Conservation (phyloP, 37 sponge, comb jelly and placozoan species). For the Chondrilla cf. caribensis region DNA sequence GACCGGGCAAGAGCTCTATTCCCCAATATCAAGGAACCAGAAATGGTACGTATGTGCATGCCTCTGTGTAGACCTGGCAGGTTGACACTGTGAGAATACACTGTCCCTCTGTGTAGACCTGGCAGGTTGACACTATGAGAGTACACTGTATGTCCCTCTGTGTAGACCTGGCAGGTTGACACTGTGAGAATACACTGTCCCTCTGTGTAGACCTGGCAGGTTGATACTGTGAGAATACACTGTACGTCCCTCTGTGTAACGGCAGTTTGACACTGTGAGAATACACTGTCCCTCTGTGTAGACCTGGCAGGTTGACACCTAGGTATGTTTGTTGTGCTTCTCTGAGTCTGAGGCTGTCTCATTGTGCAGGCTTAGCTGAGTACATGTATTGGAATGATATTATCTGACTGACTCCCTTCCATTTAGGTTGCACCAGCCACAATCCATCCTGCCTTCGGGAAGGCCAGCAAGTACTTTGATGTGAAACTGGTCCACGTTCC, state of each 20-base stretch:
- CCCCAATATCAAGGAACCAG: slow-evolving; percentile 76
- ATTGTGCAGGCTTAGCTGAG: neutral
- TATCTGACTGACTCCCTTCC: neutral
- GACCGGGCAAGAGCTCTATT: slow-evolving; percentile 69
- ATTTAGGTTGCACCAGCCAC: slow-evolving; percentile 75
- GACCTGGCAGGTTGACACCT: slow-evolving; percentile 22
- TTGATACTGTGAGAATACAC: no score
- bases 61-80: no score
- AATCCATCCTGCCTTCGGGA: slow-evolving; percentile 86
- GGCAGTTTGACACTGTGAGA: no score
- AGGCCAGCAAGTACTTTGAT: slow-evolving; percentile 84
- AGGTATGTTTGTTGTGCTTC: neutral
- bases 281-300: no score
- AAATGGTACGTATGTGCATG: slow-evolving; percentile 43
- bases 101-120: no score
- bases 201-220: no score
- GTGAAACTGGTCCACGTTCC: slow-evolving; percentile 60
- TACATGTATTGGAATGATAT: neutral
- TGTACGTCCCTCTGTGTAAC: no score
- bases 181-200: no score
- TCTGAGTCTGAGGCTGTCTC: neutral
- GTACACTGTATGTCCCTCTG: no score
- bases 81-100: no score
- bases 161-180: no score
- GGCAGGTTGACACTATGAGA: no score